Conservation (phyloP, 2,888 invertebrate species). For the Globia sparganii region DNA sequence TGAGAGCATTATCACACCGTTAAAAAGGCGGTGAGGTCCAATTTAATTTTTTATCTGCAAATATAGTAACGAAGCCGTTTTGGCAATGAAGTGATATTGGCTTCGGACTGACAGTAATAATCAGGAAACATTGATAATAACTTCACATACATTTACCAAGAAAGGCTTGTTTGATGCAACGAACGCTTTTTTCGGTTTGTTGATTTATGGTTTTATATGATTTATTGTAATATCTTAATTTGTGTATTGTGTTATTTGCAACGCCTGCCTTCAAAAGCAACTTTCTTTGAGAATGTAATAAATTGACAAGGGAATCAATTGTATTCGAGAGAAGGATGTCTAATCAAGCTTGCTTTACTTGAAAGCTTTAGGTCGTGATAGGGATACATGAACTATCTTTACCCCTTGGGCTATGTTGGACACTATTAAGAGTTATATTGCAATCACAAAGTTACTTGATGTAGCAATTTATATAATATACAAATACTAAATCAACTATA, state of each 20-base stretch:
- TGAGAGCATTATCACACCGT: constrained; percentile 15
- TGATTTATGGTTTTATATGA: constrained; percentile 56
- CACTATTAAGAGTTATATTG: neutral
- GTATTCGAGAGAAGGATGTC: neutral
- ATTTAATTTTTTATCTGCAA: constrained; percentile 25
- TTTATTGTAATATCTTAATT: constrained; percentile 63
- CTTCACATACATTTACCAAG: constrained; percentile 47
- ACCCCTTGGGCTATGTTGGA: no score
- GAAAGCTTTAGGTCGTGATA: neutral
- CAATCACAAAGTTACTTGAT: neutral
- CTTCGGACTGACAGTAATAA: constrained; percentile 65
- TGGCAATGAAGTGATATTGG: constrained; percentile 24
- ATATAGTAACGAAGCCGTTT: neutral
- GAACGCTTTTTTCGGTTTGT: constrained; percentile 37
- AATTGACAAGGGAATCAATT: constrained; percentile 8
- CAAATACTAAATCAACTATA: neutral
- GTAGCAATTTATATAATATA: neutral
- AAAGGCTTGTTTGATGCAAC: constrained; percentile 16
- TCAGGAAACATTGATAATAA: constrained; percentile 66
- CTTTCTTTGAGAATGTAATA: constrained; percentile 28
- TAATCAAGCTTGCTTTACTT: neutral
- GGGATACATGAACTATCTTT: neutral
- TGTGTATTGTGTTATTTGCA: constrained; percentile 50
- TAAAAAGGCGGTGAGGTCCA: constrained; percentile 8
- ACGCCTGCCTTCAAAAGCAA: constrained; percentile 28